Percentiles rank a stretch among this genome's conserved stretches.
These are phyloP conservation scores for Drosophila punjabiensis DNA, from an alignment of 1,140 invertebrate species.

Conservation along the genomic window DNA sequence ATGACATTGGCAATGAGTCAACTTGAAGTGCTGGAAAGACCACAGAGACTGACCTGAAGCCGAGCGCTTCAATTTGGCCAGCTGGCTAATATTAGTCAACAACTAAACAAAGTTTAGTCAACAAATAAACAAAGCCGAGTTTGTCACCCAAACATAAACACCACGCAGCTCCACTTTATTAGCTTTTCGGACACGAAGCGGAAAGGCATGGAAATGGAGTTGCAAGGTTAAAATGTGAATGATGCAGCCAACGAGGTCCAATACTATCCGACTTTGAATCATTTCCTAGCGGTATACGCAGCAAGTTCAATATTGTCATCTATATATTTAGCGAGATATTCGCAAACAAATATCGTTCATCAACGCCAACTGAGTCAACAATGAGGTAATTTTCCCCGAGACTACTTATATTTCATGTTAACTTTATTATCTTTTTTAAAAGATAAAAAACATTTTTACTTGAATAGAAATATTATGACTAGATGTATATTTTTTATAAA, in stretches of 20 bases:
- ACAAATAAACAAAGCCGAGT: slow-evolving; percentile 18
- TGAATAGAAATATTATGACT: neutral
- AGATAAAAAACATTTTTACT: no score
- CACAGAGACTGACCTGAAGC: slow-evolving; percentile 27
- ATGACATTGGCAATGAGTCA: slow-evolving; percentile 50
- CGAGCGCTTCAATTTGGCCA: slow-evolving; percentile 30
- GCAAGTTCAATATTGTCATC: slow-evolving; percentile 20
- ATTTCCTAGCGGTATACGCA: slow-evolving; percentile 6
- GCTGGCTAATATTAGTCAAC: slow-evolving; percentile 53
- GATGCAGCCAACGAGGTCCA: neutral
- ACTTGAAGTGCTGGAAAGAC: slow-evolving; percentile 24
- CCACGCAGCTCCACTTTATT: slow-evolving; percentile 12
- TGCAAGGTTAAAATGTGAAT: slow-evolving; percentile 31
- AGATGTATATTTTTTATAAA: neutral
- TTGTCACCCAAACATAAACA: slow-evolving; percentile 25
- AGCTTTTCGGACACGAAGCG: slow-evolving; percentile 15
- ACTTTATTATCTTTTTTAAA: neutral
- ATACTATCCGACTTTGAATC: slow-evolving; percentile 11
- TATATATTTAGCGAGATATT: slow-evolving; percentile 45
- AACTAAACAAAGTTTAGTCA: slow-evolving; percentile 13
- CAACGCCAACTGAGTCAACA: slow-evolving; percentile 69
- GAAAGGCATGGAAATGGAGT: slow-evolving; percentile 24
- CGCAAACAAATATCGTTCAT: slow-evolving; percentile 43
- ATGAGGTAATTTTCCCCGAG: slow-evolving; percentile 59
- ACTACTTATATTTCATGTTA: neutral